Base-by-base conservation (phyloP, 1,140 invertebrate genomes). In the Drosophila albomicans region DNA sequence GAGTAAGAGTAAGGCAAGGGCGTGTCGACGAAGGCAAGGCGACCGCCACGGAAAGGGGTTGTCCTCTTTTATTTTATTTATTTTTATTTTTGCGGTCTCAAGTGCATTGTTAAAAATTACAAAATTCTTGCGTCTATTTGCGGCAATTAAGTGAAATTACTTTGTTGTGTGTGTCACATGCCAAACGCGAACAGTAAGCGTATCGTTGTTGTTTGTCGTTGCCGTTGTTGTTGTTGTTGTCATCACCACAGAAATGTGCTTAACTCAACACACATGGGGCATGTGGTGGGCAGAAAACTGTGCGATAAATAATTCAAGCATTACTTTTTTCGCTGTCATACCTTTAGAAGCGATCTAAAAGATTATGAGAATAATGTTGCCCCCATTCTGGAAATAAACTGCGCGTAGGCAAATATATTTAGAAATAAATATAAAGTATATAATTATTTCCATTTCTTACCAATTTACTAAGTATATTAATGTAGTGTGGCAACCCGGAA, bases 141-240 rank as follows among this genome's bases (percentile, higher is more conserved):
- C 66, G 67, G 35, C 78, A 87, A 88, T 88, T 87, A 87, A 89
- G 61, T 80, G 64, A 82, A 88, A 82, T 87, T 82, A 75, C 64
- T 57, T 74, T 70, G 76, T 35, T 76, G 64, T 71, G 30, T 30
- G 11, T 49, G 75, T 59, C 69, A 67, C 75, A 81, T 20, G 28
- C 46, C n/a, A 35, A 64, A 52, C 15, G 13, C n/a, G 7, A 7
- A 11, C 35, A 7, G 13, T 11, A 32, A 30, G n/a, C 32, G 28
- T 61, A 52, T 57, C 35, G 25, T 45, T 58, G 56, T 43, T 43
- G 11, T 43, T 43, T n/a, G n/a, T n/a, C n/a, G n/a, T n/a, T n/a
- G n/a, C n/a, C n/a, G n/a, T 61, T 46, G 38, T 11, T 41, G 4
- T n/a, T 11, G 41, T 43, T 43, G 11, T 43, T 43, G 41, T 43